Conservation (phyloP, 2,888 invertebrate genomes). For the Lumbricus terrestris region DNA sequence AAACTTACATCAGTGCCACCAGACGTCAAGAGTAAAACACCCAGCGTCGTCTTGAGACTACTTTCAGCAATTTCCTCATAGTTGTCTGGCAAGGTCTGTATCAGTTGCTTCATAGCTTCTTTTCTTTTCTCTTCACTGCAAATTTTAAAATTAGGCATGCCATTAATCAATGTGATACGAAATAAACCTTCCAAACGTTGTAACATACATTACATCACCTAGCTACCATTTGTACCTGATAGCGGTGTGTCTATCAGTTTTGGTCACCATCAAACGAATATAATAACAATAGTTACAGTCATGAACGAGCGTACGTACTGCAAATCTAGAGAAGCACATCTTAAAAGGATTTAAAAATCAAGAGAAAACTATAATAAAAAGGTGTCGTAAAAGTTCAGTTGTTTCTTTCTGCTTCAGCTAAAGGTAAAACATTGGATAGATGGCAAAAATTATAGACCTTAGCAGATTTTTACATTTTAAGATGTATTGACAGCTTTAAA, state of each 20-base stretch:
- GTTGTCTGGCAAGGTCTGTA: not conserved
- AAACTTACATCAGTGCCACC: not conserved
- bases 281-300: too few relatives aligned
- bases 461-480: not conserved
- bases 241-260: too few relatives aligned
- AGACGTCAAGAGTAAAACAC: not conserved
- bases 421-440: not conserved
- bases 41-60: not conserved
- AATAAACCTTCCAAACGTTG: too few relatives aligned
- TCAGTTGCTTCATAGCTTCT: not conserved
- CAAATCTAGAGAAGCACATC: too few relatives aligned
- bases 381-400: not conserved
- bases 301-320: not conserved
- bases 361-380: too few relatives aligned
- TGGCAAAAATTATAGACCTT: not conserved
- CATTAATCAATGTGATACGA: not conserved
- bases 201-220: too few relatives aligned
- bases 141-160: not conserved
- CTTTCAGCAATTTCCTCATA: not conserved
- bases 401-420: not conserved
- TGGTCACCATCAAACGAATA: too few relatives aligned
- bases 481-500: not conserved
- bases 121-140: not conserved
- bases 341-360: too few relatives aligned
- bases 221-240: too few relatives aligned